Conservation (phyloP, 1,140 invertebrate species). For the Scaptomyza pallida region DNA sequence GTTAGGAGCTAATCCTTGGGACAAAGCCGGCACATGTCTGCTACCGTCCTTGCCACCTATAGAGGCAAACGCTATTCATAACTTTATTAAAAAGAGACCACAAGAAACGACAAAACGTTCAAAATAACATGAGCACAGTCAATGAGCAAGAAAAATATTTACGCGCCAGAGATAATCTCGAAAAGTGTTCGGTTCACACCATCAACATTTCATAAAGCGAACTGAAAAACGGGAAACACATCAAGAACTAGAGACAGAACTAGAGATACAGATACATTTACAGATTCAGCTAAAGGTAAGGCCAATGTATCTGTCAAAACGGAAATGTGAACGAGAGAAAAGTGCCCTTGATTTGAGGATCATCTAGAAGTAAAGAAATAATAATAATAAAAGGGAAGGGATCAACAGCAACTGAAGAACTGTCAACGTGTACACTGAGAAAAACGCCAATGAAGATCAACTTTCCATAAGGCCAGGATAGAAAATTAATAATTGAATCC, state of each 20-base stretch:
- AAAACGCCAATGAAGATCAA: too few relatives aligned
- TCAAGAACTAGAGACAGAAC: constrained; percentile 50
- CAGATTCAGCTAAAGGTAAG: constrained; percentile 35
- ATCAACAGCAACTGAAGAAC: constrained; percentile 6
- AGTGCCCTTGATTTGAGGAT: constrained; percentile 82
- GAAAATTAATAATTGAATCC: too few relatives aligned
- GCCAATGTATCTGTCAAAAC: constrained; percentile 80
- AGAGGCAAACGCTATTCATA: constrained; percentile 56
- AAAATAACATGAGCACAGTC: constrained; percentile 70
- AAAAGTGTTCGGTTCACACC: constrained; percentile 69
- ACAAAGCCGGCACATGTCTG: constrained; percentile 50
- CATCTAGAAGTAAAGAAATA: constrained; percentile 63
- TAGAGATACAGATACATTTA: constrained; percentile 34
- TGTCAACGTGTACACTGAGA: constrained; percentile 12
- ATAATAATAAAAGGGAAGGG: constrained; percentile 6
- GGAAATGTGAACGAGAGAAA: constrained; percentile 73
- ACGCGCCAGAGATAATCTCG: constrained; percentile 82
- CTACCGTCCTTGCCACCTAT: constrained; percentile 13
- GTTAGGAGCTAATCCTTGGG: constrained; percentile 52
- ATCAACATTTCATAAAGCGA: constrained; percentile 53
- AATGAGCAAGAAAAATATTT: constrained; percentile 82
- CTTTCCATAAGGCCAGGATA: too few relatives aligned
- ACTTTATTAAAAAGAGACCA: constrained; percentile 64
- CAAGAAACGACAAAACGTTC: constrained; percentile 30
- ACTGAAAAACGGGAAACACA: background rate